phyloP scores from a whole-genome alignment of 2,888 invertebrate species.

The Hololepta plana region DNA sequence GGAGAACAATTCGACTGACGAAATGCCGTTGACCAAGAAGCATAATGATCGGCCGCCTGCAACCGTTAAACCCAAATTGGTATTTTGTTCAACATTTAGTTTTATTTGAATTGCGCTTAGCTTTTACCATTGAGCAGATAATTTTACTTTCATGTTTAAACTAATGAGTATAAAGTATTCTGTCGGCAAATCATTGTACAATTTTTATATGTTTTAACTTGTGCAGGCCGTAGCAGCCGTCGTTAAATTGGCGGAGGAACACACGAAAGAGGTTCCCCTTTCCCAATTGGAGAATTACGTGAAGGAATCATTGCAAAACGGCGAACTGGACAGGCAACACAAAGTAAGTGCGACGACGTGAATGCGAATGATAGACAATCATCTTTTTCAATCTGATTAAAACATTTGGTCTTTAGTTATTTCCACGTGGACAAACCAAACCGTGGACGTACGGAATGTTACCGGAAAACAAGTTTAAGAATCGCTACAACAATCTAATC shows the following conservation, averaged over 20 bases:
- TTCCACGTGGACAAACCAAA: slow-evolving; percentile 24
- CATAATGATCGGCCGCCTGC: too few relatives aligned
- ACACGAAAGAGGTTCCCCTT: too few relatives aligned
- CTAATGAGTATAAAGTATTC: too few relatives aligned
- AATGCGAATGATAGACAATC: not conserved
- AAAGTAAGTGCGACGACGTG: too few relatives aligned
- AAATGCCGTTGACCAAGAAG: not conserved
- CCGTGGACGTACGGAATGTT: slow-evolving; percentile 23
- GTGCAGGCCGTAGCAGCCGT: too few relatives aligned
- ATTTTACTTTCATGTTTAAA: too few relatives aligned
- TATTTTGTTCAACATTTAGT: not conserved
- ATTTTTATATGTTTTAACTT: too few relatives aligned
- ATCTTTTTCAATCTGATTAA: not conserved
- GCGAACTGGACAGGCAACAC: not conserved
- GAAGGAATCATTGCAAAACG: not conserved
- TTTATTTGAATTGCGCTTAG: not conserved
- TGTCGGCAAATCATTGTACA: too few relatives aligned
- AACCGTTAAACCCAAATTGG: too few relatives aligned
- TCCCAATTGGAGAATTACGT: not conserved
- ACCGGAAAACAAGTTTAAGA: slow-evolving; percentile 26
- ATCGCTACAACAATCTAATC: slow-evolving; percentile 27
- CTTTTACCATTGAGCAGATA: too few relatives aligned
- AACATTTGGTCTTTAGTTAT: slow-evolving; percentile 15
- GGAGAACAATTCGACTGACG: not conserved
- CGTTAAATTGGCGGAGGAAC: too few relatives aligned